Evolutionary conservation across 35 echinoderm and acorn worm genomes (phyloP), one percentile per base, ranked within the genome.

Genomic region (Eucidaris tribuloides): DNA sequence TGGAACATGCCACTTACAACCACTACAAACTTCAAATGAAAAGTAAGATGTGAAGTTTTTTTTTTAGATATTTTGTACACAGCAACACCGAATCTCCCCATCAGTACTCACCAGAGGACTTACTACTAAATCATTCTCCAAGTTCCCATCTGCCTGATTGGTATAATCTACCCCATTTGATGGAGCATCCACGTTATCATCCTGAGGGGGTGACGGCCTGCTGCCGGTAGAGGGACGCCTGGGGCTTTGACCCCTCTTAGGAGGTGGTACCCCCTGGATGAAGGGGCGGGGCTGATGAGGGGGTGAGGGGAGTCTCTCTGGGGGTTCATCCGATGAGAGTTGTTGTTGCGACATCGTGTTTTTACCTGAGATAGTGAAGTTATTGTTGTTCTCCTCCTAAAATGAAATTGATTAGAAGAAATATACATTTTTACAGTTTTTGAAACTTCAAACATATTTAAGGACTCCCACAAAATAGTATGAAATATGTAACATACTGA

Each of bases 171-270:
- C 15, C 41, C 68, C 68, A 74, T 44, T 36, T 3, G 37, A 20
- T 44, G 68, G 25, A 9, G 24, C 41, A 11, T 74, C 68, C 24
- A 24, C 38, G 44, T 44, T 74, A n/a, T 40, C 20, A n/a, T 74
- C 38, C 38, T 38, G 11, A 22, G 68, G 68, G 38, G 29, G 68
- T 44, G 68, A 35, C 20, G 41, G 68, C 37, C 36, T 52, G 9
- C n/a, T 74, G 68, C n/a, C 44, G 9, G 68, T 27, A 24, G 68
- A 74, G 68, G 68, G 68, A 36, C 68, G 68, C n/a, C 68, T 74
- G 19, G 68, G 68, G 44, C 68, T 74, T 11, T 74, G 68, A 6
- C 68, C 68, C 44, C 68, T 38, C 68, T 74, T 74, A 6, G 68
- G 68, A 25, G 33, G 68, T 13, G 68, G 68, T 7, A n/a, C 28